Conservation (phyloP, 2,888 invertebrate species). For the Doris montereyensis region DNA sequence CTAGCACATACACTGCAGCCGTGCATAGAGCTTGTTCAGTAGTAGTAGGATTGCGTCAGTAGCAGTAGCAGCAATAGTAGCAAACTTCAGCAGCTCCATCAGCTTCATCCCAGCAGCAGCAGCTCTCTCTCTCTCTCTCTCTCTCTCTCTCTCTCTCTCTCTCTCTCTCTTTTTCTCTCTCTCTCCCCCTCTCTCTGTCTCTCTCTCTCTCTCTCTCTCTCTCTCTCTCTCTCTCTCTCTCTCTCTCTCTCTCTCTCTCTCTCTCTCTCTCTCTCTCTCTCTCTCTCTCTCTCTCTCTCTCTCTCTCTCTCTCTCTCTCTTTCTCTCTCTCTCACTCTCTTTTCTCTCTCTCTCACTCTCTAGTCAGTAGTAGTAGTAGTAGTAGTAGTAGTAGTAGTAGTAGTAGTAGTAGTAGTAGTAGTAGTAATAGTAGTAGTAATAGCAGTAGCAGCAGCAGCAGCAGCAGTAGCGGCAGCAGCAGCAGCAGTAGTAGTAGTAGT, state of each 20-base stretch:
- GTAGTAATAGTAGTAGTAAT: slow-evolving; percentile 24
- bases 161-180: not conserved
- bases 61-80: too few relatives aligned
- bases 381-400: slow-evolving; percentile 14
- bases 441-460: slow-evolving; percentile 2
- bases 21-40: too few relatives aligned
- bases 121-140: not conserved
- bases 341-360: not conserved
- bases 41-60: too few relatives aligned
- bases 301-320: not conserved
- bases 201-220: not conserved
- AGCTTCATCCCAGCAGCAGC: not conserved
- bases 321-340: not conserved
- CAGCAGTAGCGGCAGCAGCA: not conserved
- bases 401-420: not conserved
- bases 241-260: not conserved
- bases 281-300: not conserved
- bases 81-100: not conserved
- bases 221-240: not conserved
- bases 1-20: too few relatives aligned
- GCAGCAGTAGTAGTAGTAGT: slow-evolving; percentile 6
- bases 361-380: not conserved
- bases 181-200: not conserved
- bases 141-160: not conserved
- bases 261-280: not conserved